These are phyloP conservation scores for Botia kubotai DNA, from an alignment of 2,797 vertebrate species.

Conservation along the genomic window DNA sequence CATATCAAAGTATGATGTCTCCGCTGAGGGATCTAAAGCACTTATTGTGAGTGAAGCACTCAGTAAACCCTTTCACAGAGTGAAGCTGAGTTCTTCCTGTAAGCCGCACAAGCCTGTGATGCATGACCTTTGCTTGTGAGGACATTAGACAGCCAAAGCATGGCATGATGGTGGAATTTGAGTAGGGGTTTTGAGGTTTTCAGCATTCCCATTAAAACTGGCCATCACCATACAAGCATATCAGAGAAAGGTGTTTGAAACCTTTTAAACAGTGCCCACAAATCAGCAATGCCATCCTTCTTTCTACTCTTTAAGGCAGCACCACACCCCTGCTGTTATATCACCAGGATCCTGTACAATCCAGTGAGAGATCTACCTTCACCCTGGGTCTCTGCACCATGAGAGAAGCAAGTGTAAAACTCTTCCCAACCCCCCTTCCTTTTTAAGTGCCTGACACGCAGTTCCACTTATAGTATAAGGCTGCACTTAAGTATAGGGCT, in stretches of 20 bases:
- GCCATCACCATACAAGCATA: neutral
- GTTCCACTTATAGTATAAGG: neutral
- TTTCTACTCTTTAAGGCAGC: neutral
- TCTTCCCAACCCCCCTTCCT: neutral
- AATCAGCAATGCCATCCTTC: neutral
- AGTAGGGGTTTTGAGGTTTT: neutral
- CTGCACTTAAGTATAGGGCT: neutral
- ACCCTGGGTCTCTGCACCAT: neutral
- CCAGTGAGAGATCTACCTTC: neutral
- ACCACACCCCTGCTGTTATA: neutral
- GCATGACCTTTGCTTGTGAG: slow-evolving; percentile 30
- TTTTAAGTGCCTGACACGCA: neutral
- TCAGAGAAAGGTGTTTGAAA: neutral
- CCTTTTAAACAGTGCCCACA: neutral
- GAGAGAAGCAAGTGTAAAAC: neutral
- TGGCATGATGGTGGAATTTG: neutral
- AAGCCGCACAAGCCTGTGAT: slow-evolving; percentile 28
- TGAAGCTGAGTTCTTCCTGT: neutral
- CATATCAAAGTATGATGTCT: slow-evolving; percentile 69
- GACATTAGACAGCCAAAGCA: slow-evolving; percentile 2
- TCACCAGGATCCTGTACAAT: neutral
- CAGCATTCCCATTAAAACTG: neutral
- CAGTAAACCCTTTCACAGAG: slow-evolving; percentile 41
- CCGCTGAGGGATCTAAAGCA: slow-evolving; percentile 61
- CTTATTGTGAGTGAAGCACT: slow-evolving; percentile 60